phyloP scores from a whole-genome alignment of 2,113 vertebrate genomes.

The Tor tambroides region DNA sequence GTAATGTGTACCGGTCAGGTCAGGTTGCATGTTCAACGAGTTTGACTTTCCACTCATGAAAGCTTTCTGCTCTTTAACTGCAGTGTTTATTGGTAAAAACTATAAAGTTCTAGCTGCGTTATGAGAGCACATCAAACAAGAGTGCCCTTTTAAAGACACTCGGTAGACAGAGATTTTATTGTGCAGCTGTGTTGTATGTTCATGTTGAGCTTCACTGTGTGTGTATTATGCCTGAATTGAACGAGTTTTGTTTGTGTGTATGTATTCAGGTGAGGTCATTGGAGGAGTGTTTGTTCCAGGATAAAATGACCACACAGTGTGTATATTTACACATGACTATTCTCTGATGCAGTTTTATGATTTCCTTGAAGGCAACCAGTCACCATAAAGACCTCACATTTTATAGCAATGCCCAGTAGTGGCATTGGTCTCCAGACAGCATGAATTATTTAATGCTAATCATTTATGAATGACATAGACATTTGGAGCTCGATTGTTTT shows the following conservation, averaged over 20 bases:
- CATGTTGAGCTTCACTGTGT: not conserved
- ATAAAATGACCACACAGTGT: slow-evolving; percentile 16
- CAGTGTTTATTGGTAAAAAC: slow-evolving; percentile 25
- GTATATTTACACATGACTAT: not conserved
- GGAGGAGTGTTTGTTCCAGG: slow-evolving; percentile 20
- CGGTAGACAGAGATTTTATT: not conserved
- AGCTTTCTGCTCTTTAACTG: slow-evolving; percentile 20
- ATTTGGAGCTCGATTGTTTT: not conserved
- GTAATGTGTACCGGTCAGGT: not conserved
- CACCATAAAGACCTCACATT: slow-evolving; percentile 2
- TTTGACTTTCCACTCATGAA: slow-evolving; percentile 34
- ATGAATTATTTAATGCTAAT: slow-evolving; percentile 8
- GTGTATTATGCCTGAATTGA: not conserved
- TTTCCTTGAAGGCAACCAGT: slow-evolving; percentile 5
- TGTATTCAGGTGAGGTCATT: not conserved
- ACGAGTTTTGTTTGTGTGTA: not conserved
- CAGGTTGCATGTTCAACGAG: not conserved
- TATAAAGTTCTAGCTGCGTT: not conserved
- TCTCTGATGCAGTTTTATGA: not conserved
- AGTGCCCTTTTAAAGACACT: slow-evolving; percentile 26
- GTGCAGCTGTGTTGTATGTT: slow-evolving; percentile 9
- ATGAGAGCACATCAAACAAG: slow-evolving; percentile 35
- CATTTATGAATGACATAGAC: slow-evolving; percentile 19
- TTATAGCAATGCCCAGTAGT: slow-evolving; percentile 8
- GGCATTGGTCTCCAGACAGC: not conserved